phyloP scores from a whole-genome alignment of 2,888 invertebrate genomes.

The Villa cingulata region DNA sequence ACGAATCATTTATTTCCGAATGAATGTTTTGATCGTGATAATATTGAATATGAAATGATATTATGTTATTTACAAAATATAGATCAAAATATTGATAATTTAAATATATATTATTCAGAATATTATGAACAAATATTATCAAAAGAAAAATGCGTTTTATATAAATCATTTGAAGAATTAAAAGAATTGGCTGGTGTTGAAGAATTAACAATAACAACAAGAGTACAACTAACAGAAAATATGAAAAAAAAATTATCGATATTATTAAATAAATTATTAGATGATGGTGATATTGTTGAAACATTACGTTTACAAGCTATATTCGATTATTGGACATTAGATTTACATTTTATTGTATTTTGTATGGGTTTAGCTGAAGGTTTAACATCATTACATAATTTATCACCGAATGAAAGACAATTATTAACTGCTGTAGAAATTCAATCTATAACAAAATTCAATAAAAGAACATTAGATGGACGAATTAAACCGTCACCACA shows the following conservation, averaged over 20 bases:
- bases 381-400: conserved; percentile 40
- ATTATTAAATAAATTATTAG: conserved; percentile 39
- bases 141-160: conserved; percentile 31
- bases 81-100: conserved; percentile 16
- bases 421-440: conserved; percentile 37
- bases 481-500: background rate
- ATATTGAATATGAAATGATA: conserved; percentile 35
- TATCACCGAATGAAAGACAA: conserved; percentile 50
- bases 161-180: conserved; percentile 32
- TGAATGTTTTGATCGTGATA: conserved; percentile 33
- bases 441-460: conserved; percentile 31
- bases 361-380: conserved; percentile 49
- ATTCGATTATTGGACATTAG: conserved; percentile 35
- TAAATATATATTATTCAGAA: conserved; percentile 30
- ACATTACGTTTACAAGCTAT: conserved; percentile 41
- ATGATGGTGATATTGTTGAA: conserved; percentile 42
- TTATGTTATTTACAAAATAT: conserved; percentile 26
- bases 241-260: conserved; percentile 28
- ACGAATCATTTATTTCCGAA: conserved; percentile 32
- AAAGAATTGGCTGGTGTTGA: conserved; percentile 34
- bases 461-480: conserved; percentile 27
- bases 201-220: conserved; percentile 26
- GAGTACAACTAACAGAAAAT: conserved; percentile 22
- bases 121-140: conserved; percentile 33
- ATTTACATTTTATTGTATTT: conserved; percentile 44